Evolutionary conservation across 2,888 invertebrate genomes (phyloP), one percentile per base, ranked within the genome.

Genomic region (Epistrophe grossulariae): DNA sequence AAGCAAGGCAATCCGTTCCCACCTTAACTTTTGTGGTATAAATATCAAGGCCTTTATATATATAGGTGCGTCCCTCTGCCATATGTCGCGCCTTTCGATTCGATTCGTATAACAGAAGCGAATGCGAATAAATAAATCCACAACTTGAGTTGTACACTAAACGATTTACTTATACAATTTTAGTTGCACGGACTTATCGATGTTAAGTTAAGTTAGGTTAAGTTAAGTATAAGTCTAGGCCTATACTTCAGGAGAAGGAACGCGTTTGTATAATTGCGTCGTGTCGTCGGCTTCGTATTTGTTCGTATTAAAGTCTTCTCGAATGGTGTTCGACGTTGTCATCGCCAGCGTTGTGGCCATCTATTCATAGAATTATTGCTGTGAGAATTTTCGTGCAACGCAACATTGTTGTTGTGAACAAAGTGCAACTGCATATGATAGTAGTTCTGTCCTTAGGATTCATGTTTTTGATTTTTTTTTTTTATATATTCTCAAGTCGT

Each of bases 41-140:
- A 76, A 87, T 85, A 85, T 81, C 72, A 59, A 43, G 66, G 50
- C 45, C 52, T 48, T 2, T 1, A 1, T 43, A 57, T 35, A 19
- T 31, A 66, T 66, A 87, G 87, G 87, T 87, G 87, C 83, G 87
- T 87, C 79, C 79, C 87, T 72, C 64, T 78, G 74, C 79, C 85
- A 82, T 87, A 79, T 87, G 82, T 83, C 87, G 87, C 87, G 83
- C 87, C 78, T 87, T 70, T 83, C 66, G 52, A 73, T 64, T 83
- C 66, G 48, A 73, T 64, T 81, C 35, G 72, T 48, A 60, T 6
- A 70, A 70, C 66, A 73, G 68, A 60, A 57, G 43, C 62, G n/a
- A 66, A 64, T 71, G 59, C 79, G 79, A 71, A 76, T 74, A 74
- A 87, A 79, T 87, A 79, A 87, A 82, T 87, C 78, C 59, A 45